A percentile compares a stretch with the other conserved stretches of the same genome.
phyloP scores from a whole-genome alignment of 2,888 invertebrate genomes.

The Chrysolina oricalcia region DNA sequence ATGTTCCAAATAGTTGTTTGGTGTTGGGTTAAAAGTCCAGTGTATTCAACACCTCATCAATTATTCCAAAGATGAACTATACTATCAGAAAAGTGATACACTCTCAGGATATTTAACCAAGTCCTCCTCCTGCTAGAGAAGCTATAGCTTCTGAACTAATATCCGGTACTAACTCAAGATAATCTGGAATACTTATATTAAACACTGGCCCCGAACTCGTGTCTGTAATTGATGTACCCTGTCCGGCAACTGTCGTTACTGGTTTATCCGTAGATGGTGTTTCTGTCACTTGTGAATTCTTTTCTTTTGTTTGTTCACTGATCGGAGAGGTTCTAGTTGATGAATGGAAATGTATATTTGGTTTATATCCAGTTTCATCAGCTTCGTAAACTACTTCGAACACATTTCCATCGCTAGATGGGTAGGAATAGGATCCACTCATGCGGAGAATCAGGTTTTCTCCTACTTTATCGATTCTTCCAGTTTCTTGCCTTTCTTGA shows the following conservation, averaged over 20 bases:
- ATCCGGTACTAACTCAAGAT: no score
- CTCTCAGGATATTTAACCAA: not conserved
- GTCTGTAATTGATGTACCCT: not conserved
- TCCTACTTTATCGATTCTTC: slow-evolving; percentile 58
- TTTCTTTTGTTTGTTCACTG: not conserved
- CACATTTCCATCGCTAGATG: slow-evolving; percentile 70
- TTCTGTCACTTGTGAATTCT: not conserved
- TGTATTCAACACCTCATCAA: no score
- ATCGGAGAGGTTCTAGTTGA: not conserved
- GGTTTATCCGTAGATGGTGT: not conserved
- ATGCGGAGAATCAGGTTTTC: slow-evolving; percentile 54
- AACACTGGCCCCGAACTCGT: not conserved
- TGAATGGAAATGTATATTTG: not conserved
- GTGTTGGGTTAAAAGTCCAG: no score
- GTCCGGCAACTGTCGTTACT: not conserved
- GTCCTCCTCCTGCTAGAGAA: not conserved
- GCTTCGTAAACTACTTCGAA: slow-evolving; percentile 71
- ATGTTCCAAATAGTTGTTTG: no score
- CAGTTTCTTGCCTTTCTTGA: slow-evolving; percentile 48
- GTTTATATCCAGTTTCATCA: slow-evolving; percentile 68
- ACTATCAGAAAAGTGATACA: not conserved
- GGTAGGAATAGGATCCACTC: slow-evolving; percentile 71
- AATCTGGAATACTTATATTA: no score
- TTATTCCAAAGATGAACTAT: no score
- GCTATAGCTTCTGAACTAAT: not conserved